These are phyloP conservation scores for Apis mellifera DNA, from an alignment of 1,140 invertebrate genomes.

Conservation along the genomic window Amel_HAv3.1 CM009940.2:8999501-9000000, in stretches of 20 bases:
- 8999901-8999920: neutral
- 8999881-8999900: no score
- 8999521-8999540: no score
- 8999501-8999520: neutral
- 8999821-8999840: conserved; percentile 50
- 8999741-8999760: conserved; percentile 2
- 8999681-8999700: neutral
- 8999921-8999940: neutral
- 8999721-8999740: neutral
- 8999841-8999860: neutral
- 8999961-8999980: no score
- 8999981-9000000: no score
- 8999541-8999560: neutral
- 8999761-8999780: conserved; percentile 49
- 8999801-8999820: conserved; percentile 39
- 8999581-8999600: neutral
- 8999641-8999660: no score
- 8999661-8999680: no score
- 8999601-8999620: no score
- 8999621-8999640: no score
- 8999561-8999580: no score
- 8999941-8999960: no score
- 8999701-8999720: conserved; percentile 53
- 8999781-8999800: conserved; percentile 19
- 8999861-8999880: neutral